Conservation (phyloP, 2,888 invertebrate species). For the Ochropleura plecta region DNA sequence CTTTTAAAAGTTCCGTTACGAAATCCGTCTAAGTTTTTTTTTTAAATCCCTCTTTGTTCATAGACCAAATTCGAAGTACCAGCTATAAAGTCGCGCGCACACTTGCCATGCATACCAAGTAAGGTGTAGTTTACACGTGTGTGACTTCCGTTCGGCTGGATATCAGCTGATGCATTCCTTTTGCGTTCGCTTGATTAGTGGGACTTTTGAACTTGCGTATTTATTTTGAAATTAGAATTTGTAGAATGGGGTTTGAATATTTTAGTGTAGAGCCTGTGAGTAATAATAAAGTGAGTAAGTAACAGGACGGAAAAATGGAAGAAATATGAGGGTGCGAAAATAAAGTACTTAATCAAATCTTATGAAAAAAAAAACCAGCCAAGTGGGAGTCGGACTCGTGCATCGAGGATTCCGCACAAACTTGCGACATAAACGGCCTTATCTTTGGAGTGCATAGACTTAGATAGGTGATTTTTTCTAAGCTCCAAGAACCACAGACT, state of each 20-base stretch:
- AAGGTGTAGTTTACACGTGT: conserved; percentile 77
- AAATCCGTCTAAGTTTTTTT: conserved; percentile 41
- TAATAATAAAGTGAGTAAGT: too few species aligned
- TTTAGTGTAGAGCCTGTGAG: background rate
- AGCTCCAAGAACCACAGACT: too few species aligned
- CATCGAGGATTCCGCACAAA: too few species aligned
- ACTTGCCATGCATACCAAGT: conserved; percentile 78
- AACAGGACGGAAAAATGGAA: background rate
- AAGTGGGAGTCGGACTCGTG: too few species aligned
- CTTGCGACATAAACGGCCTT: too few species aligned
- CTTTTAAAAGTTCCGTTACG: conserved; percentile 42
- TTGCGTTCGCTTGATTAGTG: conserved; percentile 49
- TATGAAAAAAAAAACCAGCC: background rate
- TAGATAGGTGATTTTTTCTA: too few species aligned
- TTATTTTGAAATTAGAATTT: conserved; percentile 24
- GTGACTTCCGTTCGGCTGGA: conserved; percentile 78
- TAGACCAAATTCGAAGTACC: conserved; percentile 63
- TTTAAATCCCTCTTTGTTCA: conserved; percentile 59
- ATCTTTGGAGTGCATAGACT: too few species aligned
- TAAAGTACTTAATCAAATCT: background rate
- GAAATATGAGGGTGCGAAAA: background rate
- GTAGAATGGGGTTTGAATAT: background rate
- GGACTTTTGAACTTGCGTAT: conserved; percentile 44
- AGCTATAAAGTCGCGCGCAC: conserved; percentile 67
- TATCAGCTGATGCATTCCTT: conserved; percentile 72